Base-by-base conservation (phyloP, 2,888 invertebrate genomes). In the Acanthosepion lycidas region DNA sequence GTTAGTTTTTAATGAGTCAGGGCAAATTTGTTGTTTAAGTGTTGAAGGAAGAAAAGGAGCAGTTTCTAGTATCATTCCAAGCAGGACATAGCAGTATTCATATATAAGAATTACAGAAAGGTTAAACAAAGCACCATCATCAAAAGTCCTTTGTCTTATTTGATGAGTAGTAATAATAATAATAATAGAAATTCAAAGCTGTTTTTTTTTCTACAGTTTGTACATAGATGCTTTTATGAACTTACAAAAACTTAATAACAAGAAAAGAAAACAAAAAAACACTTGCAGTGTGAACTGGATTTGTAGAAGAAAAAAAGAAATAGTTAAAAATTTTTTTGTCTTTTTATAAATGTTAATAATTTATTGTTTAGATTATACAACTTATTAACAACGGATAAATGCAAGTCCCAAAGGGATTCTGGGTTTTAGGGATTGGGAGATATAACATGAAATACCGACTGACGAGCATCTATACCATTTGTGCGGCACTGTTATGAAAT, bases 281-380 rank as follows among this genome's bases (percentile, higher is more conserved):
- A 92, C 48, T 48, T 48, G 49, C 91, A 91, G 23, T 42, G 18
- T 91, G 5, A 91, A 48, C 18, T 28, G 48, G 48, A 92, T 92
- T 42, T 92, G 92, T 18, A 51, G 23, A 49, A 93, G 53, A 92
- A 42, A 92, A 93, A 93, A 93, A 49, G 18, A 51, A 53, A 51
- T 92, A 20, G 48, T 93, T 42, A 49, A 53, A 23, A 92, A n/a
- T 92, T 48, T 93, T 53, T 93, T 42, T 93, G 18, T 93, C 49
- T 93, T 93, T 53, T 53, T 53, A 93, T 51, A 93, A 93, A 93
- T 53, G 53, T 93, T 93, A 93, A 78, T 78, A 78, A 78, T 78
- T 78, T 78, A 78, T 78, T 78, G n/a, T 78, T 78, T 78, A n/a
- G 78, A 78, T 78, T n/a, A 78, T 78, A 78, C 78, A 78, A 33